Conservation (phyloP, 2,113 vertebrate species). For the Menura novaehollandiae region DNA sequence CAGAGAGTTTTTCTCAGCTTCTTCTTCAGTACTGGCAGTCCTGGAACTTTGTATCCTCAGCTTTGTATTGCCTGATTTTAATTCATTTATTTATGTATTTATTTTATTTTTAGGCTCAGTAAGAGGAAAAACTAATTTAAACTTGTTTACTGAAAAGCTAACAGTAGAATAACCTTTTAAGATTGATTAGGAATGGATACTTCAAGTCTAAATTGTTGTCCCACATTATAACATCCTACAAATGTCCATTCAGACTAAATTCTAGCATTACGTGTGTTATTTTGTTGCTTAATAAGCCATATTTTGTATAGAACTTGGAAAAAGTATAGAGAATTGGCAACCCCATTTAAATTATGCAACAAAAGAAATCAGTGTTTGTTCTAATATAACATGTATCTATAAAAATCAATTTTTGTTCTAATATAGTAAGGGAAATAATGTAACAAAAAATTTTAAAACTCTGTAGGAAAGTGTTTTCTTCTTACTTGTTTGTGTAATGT, state of each 20-base stretch:
- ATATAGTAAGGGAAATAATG: background rate
- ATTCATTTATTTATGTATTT: background rate
- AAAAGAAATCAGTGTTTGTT: background rate
- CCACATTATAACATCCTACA: background rate
- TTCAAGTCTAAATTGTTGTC: background rate
- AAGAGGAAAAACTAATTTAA: background rate
- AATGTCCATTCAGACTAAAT: background rate
- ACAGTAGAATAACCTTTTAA: background rate
- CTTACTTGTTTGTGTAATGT: background rate
- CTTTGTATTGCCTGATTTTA: background rate
- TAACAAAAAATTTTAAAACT: background rate
- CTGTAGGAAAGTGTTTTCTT: background rate
- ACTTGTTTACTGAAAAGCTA: background rate
- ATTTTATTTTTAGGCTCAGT: background rate
- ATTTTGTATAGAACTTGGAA: background rate
- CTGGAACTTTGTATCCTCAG: background rate
- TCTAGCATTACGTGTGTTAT: background rate
- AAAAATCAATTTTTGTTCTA: background rate
- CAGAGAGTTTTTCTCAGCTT: background rate
- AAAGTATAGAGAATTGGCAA: background rate
- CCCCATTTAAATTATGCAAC: background rate
- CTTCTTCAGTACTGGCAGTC: background rate
- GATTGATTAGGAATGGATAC: background rate
- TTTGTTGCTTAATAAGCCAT: background rate
- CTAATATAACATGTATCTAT: background rate